These are phyloP conservation scores for Diphyllodes magnificus DNA, from an alignment of 2,113 vertebrate species.

Conservation along the genomic window DNA sequence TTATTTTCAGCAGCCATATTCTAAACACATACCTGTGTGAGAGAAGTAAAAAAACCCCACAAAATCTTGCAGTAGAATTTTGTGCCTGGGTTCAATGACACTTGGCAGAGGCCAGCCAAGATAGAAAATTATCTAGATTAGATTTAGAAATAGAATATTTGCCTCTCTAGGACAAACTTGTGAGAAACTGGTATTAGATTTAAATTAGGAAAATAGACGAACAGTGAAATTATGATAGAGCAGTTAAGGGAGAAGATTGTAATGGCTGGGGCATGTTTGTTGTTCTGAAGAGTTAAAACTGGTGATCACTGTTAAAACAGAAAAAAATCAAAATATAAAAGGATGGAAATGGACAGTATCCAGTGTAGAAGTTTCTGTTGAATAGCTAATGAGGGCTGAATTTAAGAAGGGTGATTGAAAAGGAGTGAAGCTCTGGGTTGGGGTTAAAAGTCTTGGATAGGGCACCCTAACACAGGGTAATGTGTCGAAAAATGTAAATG, in stretches of 20 bases:
- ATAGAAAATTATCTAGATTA: not conserved
- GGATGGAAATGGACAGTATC: not conserved
- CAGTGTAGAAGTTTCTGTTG: not conserved
- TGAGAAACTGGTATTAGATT: not conserved
- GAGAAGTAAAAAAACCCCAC: slow-evolving; percentile 31
- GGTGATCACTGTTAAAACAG: not conserved
- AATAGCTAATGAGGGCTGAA: not conserved
- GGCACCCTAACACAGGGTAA: not conserved
- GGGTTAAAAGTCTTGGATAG: not conserved
- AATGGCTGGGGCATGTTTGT: not conserved
- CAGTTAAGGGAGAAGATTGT: not conserved
- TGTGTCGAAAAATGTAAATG: not conserved
- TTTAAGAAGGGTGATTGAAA: not conserved
- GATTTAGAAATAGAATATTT: not conserved
- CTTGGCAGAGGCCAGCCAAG: not conserved
- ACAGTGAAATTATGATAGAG: not conserved
- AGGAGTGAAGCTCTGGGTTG: not conserved
- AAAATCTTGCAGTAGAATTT: not conserved
- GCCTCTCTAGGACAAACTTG: not conserved
- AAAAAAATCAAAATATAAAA: not conserved
- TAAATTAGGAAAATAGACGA: not conserved
- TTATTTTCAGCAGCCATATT: slow-evolving; percentile 28
- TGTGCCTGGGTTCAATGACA: not conserved
- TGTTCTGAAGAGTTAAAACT: not conserved
- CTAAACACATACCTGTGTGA: not conserved